These are phyloP conservation scores for Valencia hispanica DNA, from an alignment of 2,797 vertebrate species.

Conservation along the genomic window DNA sequence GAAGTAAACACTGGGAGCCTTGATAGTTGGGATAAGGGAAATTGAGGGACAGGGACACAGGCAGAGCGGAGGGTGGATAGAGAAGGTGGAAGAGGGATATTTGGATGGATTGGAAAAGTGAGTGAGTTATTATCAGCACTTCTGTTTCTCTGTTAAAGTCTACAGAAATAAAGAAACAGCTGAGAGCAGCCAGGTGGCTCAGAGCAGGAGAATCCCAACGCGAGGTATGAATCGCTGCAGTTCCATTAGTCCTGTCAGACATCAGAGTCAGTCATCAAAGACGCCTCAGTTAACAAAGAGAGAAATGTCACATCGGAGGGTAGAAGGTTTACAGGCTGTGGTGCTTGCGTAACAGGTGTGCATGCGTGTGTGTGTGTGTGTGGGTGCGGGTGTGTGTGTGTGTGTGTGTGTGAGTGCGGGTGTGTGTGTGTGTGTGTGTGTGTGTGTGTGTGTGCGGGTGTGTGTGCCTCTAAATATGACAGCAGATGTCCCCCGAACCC, in stretches of 20 bases:
- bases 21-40: conserved; percentile 27
- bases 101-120: conserved; percentile 46
- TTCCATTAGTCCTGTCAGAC: conserved; percentile 34
- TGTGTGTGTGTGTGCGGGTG: too few species aligned
- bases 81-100: conserved; percentile 37
- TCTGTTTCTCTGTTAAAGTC: conserved; percentile 16
- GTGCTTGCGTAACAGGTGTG: conserved; percentile 54
- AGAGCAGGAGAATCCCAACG: conserved; percentile 22
- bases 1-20: conserved; percentile 46
- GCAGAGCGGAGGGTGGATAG: conserved; percentile 22
- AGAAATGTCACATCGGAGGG: conserved; percentile 27
- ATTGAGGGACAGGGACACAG: background rate
- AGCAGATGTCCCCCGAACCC: conserved; percentile 33
- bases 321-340: background rate
- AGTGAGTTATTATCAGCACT: conserved; percentile 38
- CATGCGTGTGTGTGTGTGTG: background rate
- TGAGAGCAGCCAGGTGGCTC: conserved; percentile 13
- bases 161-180: conserved; percentile 6
- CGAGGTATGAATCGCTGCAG: conserved; percentile 23
- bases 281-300: conserved; percentile 40
- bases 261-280: conserved; percentile 36
- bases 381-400: conserved; percentile 1
- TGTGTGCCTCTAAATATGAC: conserved; percentile 46
- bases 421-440: background rate
- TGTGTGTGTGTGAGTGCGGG: too few species aligned